Evolutionary conservation across 92 coral and sea anemone species (phyloP).

Genomic region (Parazoanthus atlanticus): DNA sequence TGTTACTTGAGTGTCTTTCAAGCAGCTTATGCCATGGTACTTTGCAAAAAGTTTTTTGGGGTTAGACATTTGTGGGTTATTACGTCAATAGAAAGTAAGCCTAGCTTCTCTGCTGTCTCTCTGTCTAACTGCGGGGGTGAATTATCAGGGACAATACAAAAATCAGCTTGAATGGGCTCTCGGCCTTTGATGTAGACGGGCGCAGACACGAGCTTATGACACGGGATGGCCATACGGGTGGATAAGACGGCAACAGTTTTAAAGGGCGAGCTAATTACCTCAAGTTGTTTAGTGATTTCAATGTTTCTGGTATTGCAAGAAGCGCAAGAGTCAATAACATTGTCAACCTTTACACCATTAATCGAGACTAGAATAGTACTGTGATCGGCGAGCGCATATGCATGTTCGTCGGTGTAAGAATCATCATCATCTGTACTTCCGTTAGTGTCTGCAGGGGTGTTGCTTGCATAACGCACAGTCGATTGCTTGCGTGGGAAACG

Average conservation of each 20-base stretch:
- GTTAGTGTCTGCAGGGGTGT: slow-evolving; percentile 24
- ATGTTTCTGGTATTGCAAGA: slow-evolving; percentile 49
- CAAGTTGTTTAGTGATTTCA: slow-evolving; percentile 24
- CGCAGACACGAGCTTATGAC: slow-evolving; percentile 22
- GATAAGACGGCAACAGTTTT: slow-evolving; percentile 25
- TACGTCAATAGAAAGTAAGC: slow-evolving; percentile 17
- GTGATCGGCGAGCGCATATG: neutral
- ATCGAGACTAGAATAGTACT: slow-evolving; percentile 4
- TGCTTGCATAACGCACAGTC: slow-evolving; percentile 19
- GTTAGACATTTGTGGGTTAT: slow-evolving; percentile 4
- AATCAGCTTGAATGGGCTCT: slow-evolving; percentile 29
- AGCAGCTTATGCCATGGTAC: slow-evolving; percentile 37
- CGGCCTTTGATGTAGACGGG: slow-evolving; percentile 23
- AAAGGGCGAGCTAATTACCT: neutral
- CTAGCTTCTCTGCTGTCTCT: slow-evolving; percentile 34
- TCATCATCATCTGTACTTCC: neutral
- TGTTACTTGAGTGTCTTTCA: slow-evolving; percentile 40
- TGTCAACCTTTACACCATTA: slow-evolving; percentile 19
- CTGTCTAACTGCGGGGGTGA: slow-evolving; percentile 42
- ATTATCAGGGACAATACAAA: slow-evolving; percentile 26
- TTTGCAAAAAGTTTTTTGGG: slow-evolving; percentile 11
- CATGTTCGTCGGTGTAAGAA: slow-evolving; percentile 13
- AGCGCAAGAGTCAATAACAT: slow-evolving; percentile 48
- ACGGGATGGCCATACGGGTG: slow-evolving; percentile 54
- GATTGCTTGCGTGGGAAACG: neutral